Evolutionary conservation across 1,140 invertebrate genomes (phyloP).

Genomic region (Penaeus vannamei): DNA sequence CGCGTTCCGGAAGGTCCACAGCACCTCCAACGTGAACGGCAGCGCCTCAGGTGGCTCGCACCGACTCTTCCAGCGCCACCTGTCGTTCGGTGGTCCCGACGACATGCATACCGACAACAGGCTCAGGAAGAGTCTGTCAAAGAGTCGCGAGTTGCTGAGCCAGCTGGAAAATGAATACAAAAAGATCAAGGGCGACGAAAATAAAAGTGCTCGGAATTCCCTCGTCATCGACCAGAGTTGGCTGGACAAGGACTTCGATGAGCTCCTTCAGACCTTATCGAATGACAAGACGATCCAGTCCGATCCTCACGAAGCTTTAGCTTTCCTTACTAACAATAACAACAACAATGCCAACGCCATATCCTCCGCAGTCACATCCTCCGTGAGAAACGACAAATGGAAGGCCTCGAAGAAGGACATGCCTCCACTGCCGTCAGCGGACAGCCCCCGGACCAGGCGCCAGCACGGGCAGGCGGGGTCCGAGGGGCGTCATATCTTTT

Average conservation of each 20-base stretch:
- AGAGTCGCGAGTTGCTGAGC: conserved; percentile 63
- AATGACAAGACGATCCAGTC: conserved; percentile 36
- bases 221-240: conserved; percentile 52
- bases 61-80: conserved; percentile 57
- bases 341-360: neutral
- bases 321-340: conserved; percentile 33
- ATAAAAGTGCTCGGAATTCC: conserved; percentile 42
- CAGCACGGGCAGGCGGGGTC: conserved; percentile 43
- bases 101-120: conserved; percentile 37
- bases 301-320: conserved; percentile 41
- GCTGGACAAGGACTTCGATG: conserved; percentile 58
- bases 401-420: conserved; percentile 49
- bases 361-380: conserved; percentile 20
- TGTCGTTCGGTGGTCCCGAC: conserved; percentile 50
- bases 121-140: conserved; percentile 60
- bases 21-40: conserved; percentile 55
- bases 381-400: conserved; percentile 50
- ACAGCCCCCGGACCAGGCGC: conserved; percentile 40
- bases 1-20: conserved; percentile 57
- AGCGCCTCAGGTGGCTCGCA: conserved; percentile 18
- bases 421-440: conserved; percentile 42
- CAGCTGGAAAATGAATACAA: conserved; percentile 64
- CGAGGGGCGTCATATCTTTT: conserved; percentile 63
- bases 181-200: conserved; percentile 61
- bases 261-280: conserved; percentile 52